phyloP scores from a whole-genome alignment of 2,797 vertebrate species.

The Urosaurus nigricauda region DNA sequence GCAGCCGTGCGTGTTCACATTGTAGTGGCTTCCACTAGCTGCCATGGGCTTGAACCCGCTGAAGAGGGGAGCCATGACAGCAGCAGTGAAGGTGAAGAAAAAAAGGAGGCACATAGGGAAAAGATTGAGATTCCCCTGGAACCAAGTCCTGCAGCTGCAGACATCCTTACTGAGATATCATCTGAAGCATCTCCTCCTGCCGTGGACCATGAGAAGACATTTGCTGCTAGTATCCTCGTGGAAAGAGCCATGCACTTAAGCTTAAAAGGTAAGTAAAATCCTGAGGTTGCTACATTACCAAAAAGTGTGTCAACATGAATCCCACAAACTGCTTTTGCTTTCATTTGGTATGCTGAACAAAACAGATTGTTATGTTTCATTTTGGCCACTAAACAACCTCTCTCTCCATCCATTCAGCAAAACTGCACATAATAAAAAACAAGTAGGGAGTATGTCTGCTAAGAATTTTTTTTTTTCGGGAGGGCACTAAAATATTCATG shows the following conservation, averaged over 20 bases:
- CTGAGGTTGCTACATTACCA: too few species aligned
- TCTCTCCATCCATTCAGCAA: neutral
- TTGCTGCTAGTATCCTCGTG: conserved; percentile 86
- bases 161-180: accelerated
- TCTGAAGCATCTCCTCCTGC: neutral
- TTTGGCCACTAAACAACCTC: neutral
- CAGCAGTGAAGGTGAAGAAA: conserved; percentile 72
- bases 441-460: neutral
- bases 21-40: conserved; percentile 64
- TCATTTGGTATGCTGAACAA: neutral
- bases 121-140: conserved; percentile 18
- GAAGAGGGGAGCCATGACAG: conserved; percentile 61
- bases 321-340: neutral
- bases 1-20: conserved; percentile 90
- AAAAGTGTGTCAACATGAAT: neutral
- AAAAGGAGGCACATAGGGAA: conserved; percentile 30
- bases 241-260: conserved; percentile 95
- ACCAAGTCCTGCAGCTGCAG: accelerated
- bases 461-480: neutral
- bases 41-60: conserved; percentile 41
- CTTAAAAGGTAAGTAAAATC: conserved; percentile 85
- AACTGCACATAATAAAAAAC: neutral
- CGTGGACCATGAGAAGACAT: conserved; percentile 78
- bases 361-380: neutral
- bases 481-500: neutral